A percentile compares a stretch with the other conserved stretches of the same genome.
phyloP scores from a whole-genome alignment of 2,113 vertebrate species.

The Leptosomus discolor region DNA sequence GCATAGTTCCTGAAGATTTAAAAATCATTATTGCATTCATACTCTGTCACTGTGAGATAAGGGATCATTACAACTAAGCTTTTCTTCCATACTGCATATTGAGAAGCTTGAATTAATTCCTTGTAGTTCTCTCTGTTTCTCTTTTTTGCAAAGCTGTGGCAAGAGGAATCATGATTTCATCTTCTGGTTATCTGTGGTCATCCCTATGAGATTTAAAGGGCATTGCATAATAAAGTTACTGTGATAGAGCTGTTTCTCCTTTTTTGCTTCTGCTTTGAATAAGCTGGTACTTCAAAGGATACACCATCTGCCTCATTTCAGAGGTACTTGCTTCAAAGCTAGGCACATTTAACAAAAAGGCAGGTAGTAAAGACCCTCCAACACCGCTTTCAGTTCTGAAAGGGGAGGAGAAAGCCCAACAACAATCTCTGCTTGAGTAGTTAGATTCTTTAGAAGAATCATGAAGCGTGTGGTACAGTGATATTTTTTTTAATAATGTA shows the following conservation, averaged over 20 bases:
- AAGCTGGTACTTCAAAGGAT: conserved; percentile 70
- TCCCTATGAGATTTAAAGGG: conserved; percentile 59
- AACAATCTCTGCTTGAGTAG: conserved; percentile 52
- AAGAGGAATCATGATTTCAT: conserved; percentile 45
- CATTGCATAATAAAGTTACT: conserved; percentile 43
- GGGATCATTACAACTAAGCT: background rate
- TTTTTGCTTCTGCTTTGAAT: conserved; percentile 58
- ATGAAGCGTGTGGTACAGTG: background rate
- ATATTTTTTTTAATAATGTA: conserved; percentile 49
- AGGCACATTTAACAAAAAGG: conserved; percentile 58
- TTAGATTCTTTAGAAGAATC: background rate
- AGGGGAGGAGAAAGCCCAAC: background rate
- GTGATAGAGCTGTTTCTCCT: conserved; percentile 21
- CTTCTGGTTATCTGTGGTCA: conserved; percentile 61
- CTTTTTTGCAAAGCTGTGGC: conserved; percentile 13
- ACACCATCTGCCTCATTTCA: conserved; percentile 69
- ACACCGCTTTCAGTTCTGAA: background rate
- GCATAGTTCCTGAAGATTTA: background rate
- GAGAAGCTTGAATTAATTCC: conserved; percentile 2
- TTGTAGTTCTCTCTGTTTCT: background rate
- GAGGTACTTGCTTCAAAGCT: conserved; percentile 71
- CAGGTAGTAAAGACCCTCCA: conserved; percentile 52
- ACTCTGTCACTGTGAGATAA: background rate
- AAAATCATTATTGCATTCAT: background rate
- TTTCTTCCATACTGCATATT: background rate